phyloP scores from a whole-genome alignment of 2,113 vertebrate genomes.

The Tylochromis polylepis region DNA sequence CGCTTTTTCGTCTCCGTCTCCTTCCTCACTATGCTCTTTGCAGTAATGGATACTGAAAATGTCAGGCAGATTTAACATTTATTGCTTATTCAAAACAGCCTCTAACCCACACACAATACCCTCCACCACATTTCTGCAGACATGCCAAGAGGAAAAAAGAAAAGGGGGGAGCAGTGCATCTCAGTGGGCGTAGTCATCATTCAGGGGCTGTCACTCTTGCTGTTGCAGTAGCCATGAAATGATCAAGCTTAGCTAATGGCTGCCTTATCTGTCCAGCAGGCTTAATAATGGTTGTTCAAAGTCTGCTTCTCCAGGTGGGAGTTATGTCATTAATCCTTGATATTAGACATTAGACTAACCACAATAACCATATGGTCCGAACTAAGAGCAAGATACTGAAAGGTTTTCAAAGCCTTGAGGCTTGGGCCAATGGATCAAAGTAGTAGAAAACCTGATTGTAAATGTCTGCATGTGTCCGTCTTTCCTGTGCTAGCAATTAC shows the following conservation, averaged over 20 bases:
- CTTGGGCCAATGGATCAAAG: conserved; percentile 41
- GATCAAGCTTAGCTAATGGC: conserved; percentile 57
- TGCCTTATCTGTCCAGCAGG: conserved; percentile 63
- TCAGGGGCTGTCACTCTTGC: conserved; percentile 29
- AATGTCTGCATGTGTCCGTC: conserved; percentile 53
- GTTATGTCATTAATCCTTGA: conserved; percentile 57
- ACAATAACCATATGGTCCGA: conserved; percentile 43
- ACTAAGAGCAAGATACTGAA: conserved; percentile 16
- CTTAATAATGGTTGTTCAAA: conserved; percentile 58
- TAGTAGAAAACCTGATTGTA: conserved; percentile 43
- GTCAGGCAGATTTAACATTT: conserved; percentile 68
- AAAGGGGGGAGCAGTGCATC: conserved; percentile 12
- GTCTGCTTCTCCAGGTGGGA: conserved; percentile 60
- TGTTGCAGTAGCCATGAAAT: conserved; percentile 64
- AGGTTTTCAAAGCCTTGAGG: conserved; percentile 38
- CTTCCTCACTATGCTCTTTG: conserved; percentile 48
- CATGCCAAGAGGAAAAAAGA: not conserved
- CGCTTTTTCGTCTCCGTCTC: conserved; percentile 37
- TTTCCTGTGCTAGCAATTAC: conserved; percentile 42
- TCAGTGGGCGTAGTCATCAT: not conserved
- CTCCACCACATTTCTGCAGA: conserved; percentile 29
- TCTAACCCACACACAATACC: conserved; percentile 50
- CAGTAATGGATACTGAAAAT: conserved; percentile 69
- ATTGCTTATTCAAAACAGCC: conserved; percentile 64
- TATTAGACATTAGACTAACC: conserved; percentile 52